Evolutionary conservation across 2,888 invertebrate genomes (phyloP).

Genomic region (Pseudanteris insignis): DNA sequence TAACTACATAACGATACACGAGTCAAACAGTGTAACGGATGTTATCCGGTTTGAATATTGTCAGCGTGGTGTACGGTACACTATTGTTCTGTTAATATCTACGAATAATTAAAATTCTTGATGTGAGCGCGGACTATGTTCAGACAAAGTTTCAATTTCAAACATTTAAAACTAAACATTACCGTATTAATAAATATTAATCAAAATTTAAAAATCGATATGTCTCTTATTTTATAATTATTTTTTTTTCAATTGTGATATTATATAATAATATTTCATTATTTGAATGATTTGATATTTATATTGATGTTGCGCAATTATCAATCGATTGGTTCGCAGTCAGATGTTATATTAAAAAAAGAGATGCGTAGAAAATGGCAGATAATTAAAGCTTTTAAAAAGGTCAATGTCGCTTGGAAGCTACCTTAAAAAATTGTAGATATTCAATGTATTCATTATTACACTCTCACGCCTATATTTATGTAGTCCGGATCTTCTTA

Average conservation of each 20-base stretch:
- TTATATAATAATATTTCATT: no score
- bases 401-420: constrained; percentile 23
- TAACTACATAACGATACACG: constrained; percentile 16
- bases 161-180: no score
- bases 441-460: constrained; percentile 1
- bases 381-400: constrained; percentile 19
- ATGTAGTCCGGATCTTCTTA: constrained; percentile 7
- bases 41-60: constrained; percentile 30
- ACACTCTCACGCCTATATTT: constrained; percentile 7
- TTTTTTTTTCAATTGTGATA: no score
- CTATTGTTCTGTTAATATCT: constrained; percentile 20
- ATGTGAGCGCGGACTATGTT: no score
- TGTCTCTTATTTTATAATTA: no score
- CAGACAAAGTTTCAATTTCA: no score
- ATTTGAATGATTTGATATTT: no score
- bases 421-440: constrained; percentile 27
- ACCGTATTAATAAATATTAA: no score
- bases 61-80: constrained; percentile 16
- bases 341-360: constrained; percentile 1
- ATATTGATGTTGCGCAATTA: no score
- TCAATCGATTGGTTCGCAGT: no score
- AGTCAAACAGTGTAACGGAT: constrained; percentile 39
- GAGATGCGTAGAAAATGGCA: constrained; percentile 14
- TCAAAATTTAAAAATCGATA: no score
- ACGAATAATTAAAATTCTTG: no score